Evolutionary conservation across 53 echinoderm and acorn worm genomes (phyloP), one percentile per base, ranked within the genome.

Genomic region (Mesocentrotus franciscanus): DNA sequence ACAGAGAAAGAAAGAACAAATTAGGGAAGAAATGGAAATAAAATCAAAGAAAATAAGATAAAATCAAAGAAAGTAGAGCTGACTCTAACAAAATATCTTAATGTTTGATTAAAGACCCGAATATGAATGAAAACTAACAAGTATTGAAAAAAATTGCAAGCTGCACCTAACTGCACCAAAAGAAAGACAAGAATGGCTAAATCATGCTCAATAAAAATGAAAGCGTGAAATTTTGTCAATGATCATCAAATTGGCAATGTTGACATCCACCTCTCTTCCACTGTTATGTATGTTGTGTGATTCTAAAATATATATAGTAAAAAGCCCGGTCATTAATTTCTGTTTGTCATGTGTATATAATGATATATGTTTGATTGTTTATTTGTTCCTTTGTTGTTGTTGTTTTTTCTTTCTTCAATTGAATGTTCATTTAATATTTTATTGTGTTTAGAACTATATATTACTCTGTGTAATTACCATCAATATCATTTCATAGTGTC

Each of bases 191-290:
- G 39, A 36, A 81, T 42, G 42, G 81, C 81, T 81, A 15, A 42
- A 36, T 64, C 16, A 81, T 15, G 20, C 9, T 39, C 0, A 81
- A 33, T 18, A 16, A 4, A 20, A 81, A 81, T 39, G 36, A 81
- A 81, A 81, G 36, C 42, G 39, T 81, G 76, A 76, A 81, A 81
- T 81, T 39, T 81, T 18, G 16, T 62, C 81, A 64, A 61, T 85
- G 15, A 85, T 66, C 85, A 61, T 94, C 94, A 84, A 17, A 64
- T 60, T 30, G 49, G 95, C 89, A 75, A 87, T 68, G 85, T 85
- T 71, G 70, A 75, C 95, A 95, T 89, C 89, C 95, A 66, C n/a
- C 72, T 56, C 17, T 95, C 90, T 89, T 90, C 59, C 90, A 95
- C 90, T 72, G 27, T 90, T 90, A 33, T 56, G n/a, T 71, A 57